phyloP scores from a whole-genome alignment of 2,113 vertebrate species.

The Cryptotis parvus region DNA sequence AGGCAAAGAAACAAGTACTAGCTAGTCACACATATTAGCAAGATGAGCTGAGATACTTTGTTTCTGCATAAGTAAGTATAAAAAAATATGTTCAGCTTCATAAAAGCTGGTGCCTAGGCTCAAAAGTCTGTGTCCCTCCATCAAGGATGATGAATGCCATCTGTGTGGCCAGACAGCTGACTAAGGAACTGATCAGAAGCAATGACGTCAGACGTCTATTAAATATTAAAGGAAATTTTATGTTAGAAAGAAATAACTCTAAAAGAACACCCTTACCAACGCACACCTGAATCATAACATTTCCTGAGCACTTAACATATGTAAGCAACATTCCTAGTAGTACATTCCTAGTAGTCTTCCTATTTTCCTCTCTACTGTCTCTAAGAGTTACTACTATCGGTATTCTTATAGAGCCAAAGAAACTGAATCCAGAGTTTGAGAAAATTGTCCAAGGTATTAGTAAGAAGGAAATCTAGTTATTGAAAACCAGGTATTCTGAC shows the following conservation, averaged over 20 bases:
- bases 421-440: neutral
- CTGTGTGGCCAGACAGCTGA: conserved; percentile 3
- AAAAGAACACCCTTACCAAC: neutral
- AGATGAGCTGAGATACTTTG: neutral
- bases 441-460: neutral
- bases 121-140: conserved; percentile 10
- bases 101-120: neutral
- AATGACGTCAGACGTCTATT: neutral
- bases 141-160: conserved; percentile 14
- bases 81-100: conserved; percentile 15
- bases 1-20: neutral
- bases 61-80: neutral
- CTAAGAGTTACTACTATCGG: neutral
- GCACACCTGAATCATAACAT: neutral
- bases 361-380: neutral
- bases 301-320: neutral
- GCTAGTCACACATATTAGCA: neutral
- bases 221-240: conserved; percentile 17
- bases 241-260: conserved; percentile 13
- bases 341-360: conserved; percentile 9
- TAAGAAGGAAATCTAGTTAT: neutral
- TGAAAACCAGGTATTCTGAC: neutral
- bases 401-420: neutral
- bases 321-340: neutral
- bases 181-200: neutral